Conservation (phyloP, 2,888 invertebrate species). For the Drosophila quinaria region DNA sequence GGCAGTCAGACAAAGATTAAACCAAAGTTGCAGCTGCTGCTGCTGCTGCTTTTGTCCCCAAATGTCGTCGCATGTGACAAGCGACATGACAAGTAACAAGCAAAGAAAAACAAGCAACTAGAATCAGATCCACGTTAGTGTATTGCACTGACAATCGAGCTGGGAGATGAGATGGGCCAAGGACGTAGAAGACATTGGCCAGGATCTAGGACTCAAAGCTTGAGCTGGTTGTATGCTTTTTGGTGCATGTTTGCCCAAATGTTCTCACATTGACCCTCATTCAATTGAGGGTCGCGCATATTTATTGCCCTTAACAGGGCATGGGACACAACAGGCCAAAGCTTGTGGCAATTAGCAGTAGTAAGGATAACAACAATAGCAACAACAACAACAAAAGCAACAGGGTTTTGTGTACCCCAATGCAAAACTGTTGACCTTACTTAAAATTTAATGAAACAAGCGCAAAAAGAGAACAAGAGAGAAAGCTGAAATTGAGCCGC, state of each 20-base stretch:
- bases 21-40: conserved; percentile 19
- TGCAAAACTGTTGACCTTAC: conserved; percentile 62
- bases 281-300: conserved; percentile 37
- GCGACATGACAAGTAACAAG: conserved; percentile 27
- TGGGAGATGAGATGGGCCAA: neutral
- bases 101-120: conserved; percentile 5
- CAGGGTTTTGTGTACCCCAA: neutral
- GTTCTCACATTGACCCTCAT: conserved; percentile 72
- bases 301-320: conserved; percentile 42
- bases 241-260: conserved; percentile 52
- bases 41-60: conserved; percentile 18
- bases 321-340: conserved; percentile 13
- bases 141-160: conserved; percentile 21
- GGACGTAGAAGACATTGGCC: conserved; percentile 12
- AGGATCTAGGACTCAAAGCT: conserved; percentile 12
- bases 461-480: conserved; percentile 14
- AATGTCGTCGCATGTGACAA: conserved; percentile 36
- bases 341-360: conserved; percentile 68
- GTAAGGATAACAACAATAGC: conserved; percentile 7
- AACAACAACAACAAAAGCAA: conserved; percentile 3
- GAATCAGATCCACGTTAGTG: conserved; percentile 10
- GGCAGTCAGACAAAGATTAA: conserved; percentile 3
- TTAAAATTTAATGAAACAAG: conserved; percentile 65
- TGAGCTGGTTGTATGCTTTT: conserved; percentile 16
- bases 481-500: conserved; percentile 45